Percentiles rank a stretch among this genome's conserved stretches.
phyloP scores from a whole-genome alignment of 1,140 invertebrate species.

The Mercenaria mercenaria region DNA sequence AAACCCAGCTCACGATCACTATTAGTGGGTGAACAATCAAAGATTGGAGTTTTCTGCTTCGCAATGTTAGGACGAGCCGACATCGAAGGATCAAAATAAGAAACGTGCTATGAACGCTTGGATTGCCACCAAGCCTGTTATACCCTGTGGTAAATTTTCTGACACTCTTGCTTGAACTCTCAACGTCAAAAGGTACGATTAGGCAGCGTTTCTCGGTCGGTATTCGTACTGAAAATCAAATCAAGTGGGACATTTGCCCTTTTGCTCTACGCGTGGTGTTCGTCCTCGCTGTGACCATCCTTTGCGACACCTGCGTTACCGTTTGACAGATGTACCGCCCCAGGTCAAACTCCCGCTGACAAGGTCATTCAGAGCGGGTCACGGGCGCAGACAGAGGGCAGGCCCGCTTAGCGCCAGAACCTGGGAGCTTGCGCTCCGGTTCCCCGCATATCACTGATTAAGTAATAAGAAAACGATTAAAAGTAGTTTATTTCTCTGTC shows the following conservation, averaged over 20 bases:
- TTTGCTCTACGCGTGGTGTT: constrained; percentile 94
- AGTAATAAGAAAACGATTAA: constrained; percentile 90
- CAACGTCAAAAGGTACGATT: too few relatives aligned
- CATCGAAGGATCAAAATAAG: too few relatives aligned
- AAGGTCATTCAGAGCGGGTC: constrained; percentile 90
- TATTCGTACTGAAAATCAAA: constrained; percentile 92
- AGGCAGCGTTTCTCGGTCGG: constrained; percentile 88
- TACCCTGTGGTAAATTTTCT: too few relatives aligned
- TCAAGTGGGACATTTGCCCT: constrained; percentile 93
- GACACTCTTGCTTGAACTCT: too few relatives aligned
- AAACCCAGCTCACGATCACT: too few relatives aligned
- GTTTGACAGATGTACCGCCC: constrained; percentile 93
- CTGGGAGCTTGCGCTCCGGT: too few relatives aligned
- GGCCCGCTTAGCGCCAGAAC: constrained; percentile 75
- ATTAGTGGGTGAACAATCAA: too few relatives aligned
- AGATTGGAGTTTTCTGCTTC: too few relatives aligned
- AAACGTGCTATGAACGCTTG: too few relatives aligned
- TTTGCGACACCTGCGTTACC: constrained; percentile 95
- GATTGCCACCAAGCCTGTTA: too few relatives aligned
- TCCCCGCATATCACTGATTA: constrained; percentile 89
- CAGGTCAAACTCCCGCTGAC: constrained; percentile 94
- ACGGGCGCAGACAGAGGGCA: constrained; percentile 78
- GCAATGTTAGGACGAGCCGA: too few relatives aligned
- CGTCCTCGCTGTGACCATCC: constrained; percentile 93
- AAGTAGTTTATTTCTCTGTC: constrained; percentile 86